Evolutionary conservation across 2,888 invertebrate genomes (phyloP).

Genomic region (Conus canariensis): DNA sequence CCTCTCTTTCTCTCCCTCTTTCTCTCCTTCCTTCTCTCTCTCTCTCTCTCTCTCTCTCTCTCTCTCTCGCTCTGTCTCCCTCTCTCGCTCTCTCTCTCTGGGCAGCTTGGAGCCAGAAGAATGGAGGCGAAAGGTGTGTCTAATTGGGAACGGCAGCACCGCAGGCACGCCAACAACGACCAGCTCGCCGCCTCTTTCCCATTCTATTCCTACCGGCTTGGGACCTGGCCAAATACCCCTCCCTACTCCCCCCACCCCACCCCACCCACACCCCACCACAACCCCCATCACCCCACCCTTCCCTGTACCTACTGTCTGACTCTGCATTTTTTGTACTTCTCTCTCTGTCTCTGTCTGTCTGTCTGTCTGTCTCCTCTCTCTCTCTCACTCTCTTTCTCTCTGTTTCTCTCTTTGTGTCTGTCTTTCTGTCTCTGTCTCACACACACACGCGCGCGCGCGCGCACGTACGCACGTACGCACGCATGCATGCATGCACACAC

Average conservation of each 20-base stretch:
- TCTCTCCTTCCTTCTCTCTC: background rate
- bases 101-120: too few relatives aligned
- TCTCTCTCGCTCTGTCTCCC: background rate
- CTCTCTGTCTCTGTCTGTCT: background rate
- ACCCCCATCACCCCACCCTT: background rate
- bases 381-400: background rate
- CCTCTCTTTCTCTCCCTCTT: background rate
- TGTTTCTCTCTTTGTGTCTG: background rate
- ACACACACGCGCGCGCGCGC: background rate
- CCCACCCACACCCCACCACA: too few relatives aligned
- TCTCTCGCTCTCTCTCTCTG: too few relatives aligned
- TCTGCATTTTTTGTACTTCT: background rate
- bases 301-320: background rate
- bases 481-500: background rate
- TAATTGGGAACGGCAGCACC: too few relatives aligned
- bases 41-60: background rate
- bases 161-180: too few relatives aligned
- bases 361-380: background rate
- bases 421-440: background rate
- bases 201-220: background rate
- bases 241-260: too few relatives aligned
- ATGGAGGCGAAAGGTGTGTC: too few relatives aligned
- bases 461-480: background rate
- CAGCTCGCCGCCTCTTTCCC: background rate
- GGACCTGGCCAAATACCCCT: too few relatives aligned